These are phyloP conservation scores for Streptopelia turtur DNA, from an alignment of 2,797 vertebrate species.

Conservation along the genomic window DNA sequence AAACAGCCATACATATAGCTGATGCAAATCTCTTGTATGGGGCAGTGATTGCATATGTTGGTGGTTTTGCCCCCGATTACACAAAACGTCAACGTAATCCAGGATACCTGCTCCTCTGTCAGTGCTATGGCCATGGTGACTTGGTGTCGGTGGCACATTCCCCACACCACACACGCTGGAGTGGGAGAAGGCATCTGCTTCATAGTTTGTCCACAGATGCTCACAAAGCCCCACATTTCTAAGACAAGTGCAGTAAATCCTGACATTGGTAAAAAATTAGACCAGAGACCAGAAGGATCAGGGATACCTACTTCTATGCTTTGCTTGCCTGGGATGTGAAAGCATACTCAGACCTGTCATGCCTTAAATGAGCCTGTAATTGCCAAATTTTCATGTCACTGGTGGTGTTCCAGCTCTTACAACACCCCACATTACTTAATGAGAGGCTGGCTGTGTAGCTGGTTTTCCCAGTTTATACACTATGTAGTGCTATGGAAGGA, in stretches of 20 bases:
- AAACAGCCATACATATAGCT: background rate
- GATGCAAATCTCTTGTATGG: background rate
- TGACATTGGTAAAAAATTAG: background rate
- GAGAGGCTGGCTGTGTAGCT: background rate
- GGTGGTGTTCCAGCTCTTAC: slow-evolving; percentile 36
- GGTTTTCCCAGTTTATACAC: background rate
- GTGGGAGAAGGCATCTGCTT: background rate
- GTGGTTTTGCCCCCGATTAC: background rate
- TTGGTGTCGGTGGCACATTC: rapidly evolving
- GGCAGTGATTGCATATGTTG: background rate
- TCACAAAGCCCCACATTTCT: background rate
- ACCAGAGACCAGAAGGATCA: background rate
- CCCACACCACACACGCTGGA: background rate
- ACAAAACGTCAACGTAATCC: background rate
- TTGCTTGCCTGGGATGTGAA: background rate
- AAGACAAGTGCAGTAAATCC: background rate
- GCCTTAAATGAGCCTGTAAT: background rate
- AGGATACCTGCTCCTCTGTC: background rate
- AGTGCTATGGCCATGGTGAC: background rate
- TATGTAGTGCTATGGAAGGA: background rate
- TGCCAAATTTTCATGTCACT: background rate
- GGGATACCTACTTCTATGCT: background rate
- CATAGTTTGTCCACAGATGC: background rate
- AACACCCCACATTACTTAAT: background rate
- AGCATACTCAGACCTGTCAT: background rate